phyloP scores from a whole-genome alignment of 2,888 invertebrate species.

The Agelastica alni region DNA sequence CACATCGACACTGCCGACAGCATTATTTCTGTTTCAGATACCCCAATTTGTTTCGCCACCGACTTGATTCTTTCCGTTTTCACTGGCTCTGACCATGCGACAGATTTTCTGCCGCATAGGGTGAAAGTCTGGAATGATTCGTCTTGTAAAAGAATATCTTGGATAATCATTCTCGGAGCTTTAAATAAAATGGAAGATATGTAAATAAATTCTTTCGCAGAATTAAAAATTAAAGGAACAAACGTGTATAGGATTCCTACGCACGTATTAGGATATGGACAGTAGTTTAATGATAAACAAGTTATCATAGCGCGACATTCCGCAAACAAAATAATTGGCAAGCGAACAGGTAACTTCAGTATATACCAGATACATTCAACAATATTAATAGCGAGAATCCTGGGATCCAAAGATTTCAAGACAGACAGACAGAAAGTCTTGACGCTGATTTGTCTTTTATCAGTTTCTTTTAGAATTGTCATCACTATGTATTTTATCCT shows the following conservation, averaged over 20 bases:
- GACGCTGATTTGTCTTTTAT: constrained; percentile 46
- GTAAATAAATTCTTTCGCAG: constrained; percentile 55
- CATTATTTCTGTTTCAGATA: constrained; percentile 67
- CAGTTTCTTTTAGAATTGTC: constrained; percentile 46
- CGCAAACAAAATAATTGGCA: constrained; percentile 53
- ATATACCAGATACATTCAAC: constrained; percentile 51
- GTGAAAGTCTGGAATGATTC: constrained; percentile 65
- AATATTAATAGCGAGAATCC: constrained; percentile 51
- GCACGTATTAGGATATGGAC: constrained; percentile 51
- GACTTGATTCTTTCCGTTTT: constrained; percentile 62
- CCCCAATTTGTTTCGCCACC: constrained; percentile 64
- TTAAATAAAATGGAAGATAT: constrained; percentile 55
- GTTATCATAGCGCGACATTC: constrained; percentile 56
- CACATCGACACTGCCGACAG: constrained; percentile 67
- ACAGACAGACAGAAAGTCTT: constrained; percentile 52
- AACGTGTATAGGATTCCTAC: constrained; percentile 54
- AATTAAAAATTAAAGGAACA: constrained; percentile 56
- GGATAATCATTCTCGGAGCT: constrained; percentile 60
- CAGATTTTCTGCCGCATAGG: constrained; percentile 72
- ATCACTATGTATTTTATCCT: constrained; percentile 57
- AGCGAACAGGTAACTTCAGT: constrained; percentile 44
- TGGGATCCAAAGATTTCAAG: constrained; percentile 55
- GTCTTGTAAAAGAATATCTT: constrained; percentile 65
- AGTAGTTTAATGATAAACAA: constrained; percentile 49
- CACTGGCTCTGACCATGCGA: constrained; percentile 72